These are phyloP conservation scores for Novumbra hubbsi DNA, from an alignment of 2,797 vertebrate species.

Conservation along the genomic window DNA sequence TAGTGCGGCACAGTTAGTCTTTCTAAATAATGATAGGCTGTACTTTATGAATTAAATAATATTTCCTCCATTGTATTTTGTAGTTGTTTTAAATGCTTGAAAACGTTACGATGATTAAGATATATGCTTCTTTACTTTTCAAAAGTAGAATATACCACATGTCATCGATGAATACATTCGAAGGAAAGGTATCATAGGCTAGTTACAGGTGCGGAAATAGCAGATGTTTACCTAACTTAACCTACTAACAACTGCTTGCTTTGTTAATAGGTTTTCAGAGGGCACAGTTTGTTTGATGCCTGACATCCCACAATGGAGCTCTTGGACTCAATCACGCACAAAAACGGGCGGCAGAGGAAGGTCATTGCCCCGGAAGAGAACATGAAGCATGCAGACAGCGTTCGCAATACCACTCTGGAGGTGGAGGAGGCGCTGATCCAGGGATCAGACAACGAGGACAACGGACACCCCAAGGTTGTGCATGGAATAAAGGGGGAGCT, in stretches of 20 bases:
- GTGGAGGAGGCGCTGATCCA: constrained; percentile 69
- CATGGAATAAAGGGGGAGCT: constrained; percentile 77
- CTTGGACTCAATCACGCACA: constrained; percentile 55
- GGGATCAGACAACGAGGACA: constrained; percentile 40
- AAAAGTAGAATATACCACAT: background rate
- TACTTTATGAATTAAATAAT: background rate
- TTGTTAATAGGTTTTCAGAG: constrained; percentile 52
- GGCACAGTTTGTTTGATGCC: constrained; percentile 61
- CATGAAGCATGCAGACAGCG: constrained; percentile 33
- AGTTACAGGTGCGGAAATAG: background rate
- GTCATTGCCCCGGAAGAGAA: constrained; percentile 9
- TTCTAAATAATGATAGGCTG: background rate
- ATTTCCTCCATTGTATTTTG: background rate
- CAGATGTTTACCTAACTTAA: background rate
- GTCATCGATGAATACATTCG: background rate
- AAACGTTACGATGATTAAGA: background rate
- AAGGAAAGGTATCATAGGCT: background rate
- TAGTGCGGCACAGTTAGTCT: background rate
- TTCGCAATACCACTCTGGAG: constrained; percentile 45
- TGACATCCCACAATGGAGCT: constrained; percentile 64
- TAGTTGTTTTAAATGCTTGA: background rate
- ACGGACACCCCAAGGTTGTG: constrained; percentile 19
- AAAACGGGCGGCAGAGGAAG: constrained; percentile 76
- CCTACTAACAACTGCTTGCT: background rate
- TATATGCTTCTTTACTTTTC: background rate